Evolutionary conservation across 2,888 invertebrate species (phyloP), one percentile per base, ranked within the genome.

Genomic region (Macaria notata): DNA sequence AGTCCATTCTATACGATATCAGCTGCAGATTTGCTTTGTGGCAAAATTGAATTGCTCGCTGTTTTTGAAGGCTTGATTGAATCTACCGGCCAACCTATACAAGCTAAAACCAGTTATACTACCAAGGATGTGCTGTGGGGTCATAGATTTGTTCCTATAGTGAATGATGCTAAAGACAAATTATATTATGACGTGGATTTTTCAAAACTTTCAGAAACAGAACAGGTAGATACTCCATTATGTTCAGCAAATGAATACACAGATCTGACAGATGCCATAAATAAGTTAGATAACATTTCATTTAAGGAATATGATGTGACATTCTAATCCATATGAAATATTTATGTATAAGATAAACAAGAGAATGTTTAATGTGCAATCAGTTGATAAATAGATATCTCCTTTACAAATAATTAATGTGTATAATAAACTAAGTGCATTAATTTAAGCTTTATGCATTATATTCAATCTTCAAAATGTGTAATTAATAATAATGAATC

Each of bases 1-100:
- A 98, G 98, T 69, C 99, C 99, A 0, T 93, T 99, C 33, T 99
- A 95, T 86, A 93, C 94, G 67, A 93, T 98, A 84, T 96, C 97
- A 1, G 98, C 98, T 0, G 95, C 96, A 45, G 98, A 98, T 83
- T 93, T 99, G 76, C 93, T 97, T 45, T 93, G 94, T 63, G 95
- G 98, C 59, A 94, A 96, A 72, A 96, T 98, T 74, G 95, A 98
- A 89, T 92, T 98, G 75, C 94, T 98, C 46, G 96, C 96, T 3
- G 95, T 98, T 45, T 93, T 98, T 36, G 98, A 98, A 88, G 98
- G 98, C 0, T 95, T 96, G 0, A 95, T 96, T 41, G 98, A 98
- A 80, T 97, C 97, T 0, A 98, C 98, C 0, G 96, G 96, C 0
- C 96, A 95, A 75, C 94, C 95, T 0, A 94, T 96, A 0, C 96